phyloP scores from a whole-genome alignment of 1,140 invertebrate genomes.

The Potamilus streckersoni region DNA sequence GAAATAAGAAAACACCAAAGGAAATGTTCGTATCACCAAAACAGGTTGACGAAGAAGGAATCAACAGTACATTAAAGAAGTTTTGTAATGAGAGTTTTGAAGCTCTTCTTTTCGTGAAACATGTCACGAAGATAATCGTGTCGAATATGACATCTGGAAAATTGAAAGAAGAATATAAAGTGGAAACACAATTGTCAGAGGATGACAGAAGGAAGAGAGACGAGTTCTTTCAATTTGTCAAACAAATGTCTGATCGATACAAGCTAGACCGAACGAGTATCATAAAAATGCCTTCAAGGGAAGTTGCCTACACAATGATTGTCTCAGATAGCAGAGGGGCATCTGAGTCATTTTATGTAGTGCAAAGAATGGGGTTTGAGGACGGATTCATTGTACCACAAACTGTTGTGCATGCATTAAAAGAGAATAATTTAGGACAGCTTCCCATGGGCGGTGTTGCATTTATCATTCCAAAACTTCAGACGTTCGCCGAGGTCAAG shows the following conservation, averaged over 20 bases:
- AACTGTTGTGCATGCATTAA: slow-evolving; percentile 23
- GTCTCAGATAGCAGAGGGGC: slow-evolving; percentile 19
- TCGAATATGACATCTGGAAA: slow-evolving; percentile 21
- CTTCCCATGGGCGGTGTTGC: slow-evolving; percentile 53
- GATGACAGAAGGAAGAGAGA: slow-evolving; percentile 5
- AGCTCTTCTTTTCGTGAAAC: slow-evolving; percentile 45
- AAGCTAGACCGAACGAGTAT: slow-evolving; percentile 2
- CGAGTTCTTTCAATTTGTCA: slow-evolving; percentile 11
- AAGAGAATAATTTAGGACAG: slow-evolving; percentile 25
- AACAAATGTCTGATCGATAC: not conserved
- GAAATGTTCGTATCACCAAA: slow-evolving; percentile 37
- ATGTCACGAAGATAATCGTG: slow-evolving; percentile 35
- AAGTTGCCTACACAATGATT: slow-evolving; percentile 25
- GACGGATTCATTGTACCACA: slow-evolving; percentile 7
- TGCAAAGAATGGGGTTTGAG: slow-evolving; percentile 39
- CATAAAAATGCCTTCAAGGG: slow-evolving; percentile 4
- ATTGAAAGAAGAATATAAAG: slow-evolving; percentile 22
- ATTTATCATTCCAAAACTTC: slow-evolving; percentile 8
- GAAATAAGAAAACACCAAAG: slow-evolving; percentile 36
- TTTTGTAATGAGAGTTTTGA: slow-evolving; percentile 44
- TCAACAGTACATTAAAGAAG: slow-evolving; percentile 32
- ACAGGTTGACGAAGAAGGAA: slow-evolving; percentile 14
- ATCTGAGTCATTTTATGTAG: slow-evolving; percentile 32
- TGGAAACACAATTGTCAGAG: slow-evolving; percentile 14
- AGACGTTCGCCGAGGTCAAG: not conserved